A percentile compares a stretch with the other conserved stretches of the same genome.
Evolutionary conservation across 2,797 vertebrate species (phyloP).

Genomic region (Manis crassicaudata): DNA sequence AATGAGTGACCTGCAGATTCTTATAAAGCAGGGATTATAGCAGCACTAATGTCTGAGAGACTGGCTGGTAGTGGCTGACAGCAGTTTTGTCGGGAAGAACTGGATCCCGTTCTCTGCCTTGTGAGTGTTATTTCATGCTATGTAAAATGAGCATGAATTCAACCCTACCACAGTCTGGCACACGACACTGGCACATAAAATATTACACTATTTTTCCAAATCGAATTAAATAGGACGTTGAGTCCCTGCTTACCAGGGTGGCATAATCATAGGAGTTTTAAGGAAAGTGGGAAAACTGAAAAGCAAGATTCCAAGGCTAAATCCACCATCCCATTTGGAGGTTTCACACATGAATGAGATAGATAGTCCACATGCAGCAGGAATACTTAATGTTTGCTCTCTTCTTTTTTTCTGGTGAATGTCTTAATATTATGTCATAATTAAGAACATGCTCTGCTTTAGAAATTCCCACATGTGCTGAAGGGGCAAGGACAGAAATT

Average conservation of each 20-base stretch:
- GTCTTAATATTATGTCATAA: constrained; percentile 7
- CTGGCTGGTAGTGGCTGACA: not conserved
- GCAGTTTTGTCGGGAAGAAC: not conserved
- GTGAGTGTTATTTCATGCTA: not conserved
- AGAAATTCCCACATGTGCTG: not conserved
- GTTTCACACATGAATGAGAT: not conserved
- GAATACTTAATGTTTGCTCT: not conserved
- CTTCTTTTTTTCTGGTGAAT: not conserved
- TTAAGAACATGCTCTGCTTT: constrained; percentile 20
- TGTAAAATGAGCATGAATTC: constrained; percentile 10
- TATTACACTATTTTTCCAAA: not conserved
- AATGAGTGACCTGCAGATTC: not conserved
- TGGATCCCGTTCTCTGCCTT: not conserved
- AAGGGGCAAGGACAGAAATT: constrained; percentile 38
- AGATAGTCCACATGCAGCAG: not conserved
- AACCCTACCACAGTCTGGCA: not conserved
- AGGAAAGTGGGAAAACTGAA: not conserved
- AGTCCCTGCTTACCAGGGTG: not conserved
- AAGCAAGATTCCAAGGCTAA: not conserved
- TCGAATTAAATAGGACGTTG: constrained; percentile 29
- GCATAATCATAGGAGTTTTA: not conserved
- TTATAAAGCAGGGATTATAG: not conserved
- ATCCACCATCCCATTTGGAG: not conserved
- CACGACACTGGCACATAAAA: not conserved
- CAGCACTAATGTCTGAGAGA: not conserved